Conservation (phyloP, 2,888 invertebrate genomes). For the Halocaridina rubra region DNA sequence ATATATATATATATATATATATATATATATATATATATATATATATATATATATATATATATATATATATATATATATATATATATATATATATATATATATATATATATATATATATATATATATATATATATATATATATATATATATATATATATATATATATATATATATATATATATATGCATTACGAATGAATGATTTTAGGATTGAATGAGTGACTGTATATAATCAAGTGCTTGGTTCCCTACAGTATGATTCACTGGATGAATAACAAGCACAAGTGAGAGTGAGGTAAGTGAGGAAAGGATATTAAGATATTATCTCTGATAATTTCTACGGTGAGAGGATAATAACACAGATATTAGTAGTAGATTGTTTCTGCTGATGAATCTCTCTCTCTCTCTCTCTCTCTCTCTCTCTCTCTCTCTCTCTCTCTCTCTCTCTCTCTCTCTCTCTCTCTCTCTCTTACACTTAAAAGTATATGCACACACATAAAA, state of each 20-base stretch:
- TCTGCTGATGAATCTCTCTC: too few relatives aligned
- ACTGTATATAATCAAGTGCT: too few relatives aligned
- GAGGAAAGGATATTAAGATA: background rate
- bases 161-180: background rate
- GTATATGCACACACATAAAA: too few relatives aligned
- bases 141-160: conserved; percentile 12
- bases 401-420: too few relatives aligned
- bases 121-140: conserved; percentile 11
- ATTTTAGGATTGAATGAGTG: too few relatives aligned
- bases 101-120: background rate
- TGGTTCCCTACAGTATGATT: background rate
- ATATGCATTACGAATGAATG: background rate
- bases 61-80: background rate
- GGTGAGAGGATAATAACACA: too few relatives aligned
- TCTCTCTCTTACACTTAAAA: too few relatives aligned
- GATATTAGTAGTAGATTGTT: too few relatives aligned
- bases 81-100: background rate
- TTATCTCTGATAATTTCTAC: background rate
- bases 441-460: too few relatives aligned
- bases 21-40: conserved; percentile 3
- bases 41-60: background rate
- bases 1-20: conserved; percentile 12
- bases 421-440: too few relatives aligned
- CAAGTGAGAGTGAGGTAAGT: background rate
- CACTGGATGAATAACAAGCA: background rate